Evolutionary conservation across 2,113 vertebrate genomes (phyloP).

Genomic region (Talpa occidentalis): DNA sequence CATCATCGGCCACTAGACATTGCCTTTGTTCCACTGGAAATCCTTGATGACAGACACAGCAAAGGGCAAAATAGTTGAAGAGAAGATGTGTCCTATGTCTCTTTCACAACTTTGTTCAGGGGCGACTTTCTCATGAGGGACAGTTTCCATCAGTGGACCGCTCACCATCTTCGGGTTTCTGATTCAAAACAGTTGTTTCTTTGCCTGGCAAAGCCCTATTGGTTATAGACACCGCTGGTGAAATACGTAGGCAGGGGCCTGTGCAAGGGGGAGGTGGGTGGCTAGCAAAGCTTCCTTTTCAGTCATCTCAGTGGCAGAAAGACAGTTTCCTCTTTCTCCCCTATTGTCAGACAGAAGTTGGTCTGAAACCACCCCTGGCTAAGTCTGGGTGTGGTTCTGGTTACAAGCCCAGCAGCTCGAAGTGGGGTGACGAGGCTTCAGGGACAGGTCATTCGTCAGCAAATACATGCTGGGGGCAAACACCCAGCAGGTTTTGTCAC

Average conservation of each 20-base stretch:
- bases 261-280: not conserved
- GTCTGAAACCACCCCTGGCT: not conserved
- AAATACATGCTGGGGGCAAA: not conserved
- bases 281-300: not conserved
- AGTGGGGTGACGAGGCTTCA: not conserved
- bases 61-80: not conserved
- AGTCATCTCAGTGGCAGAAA: constrained; percentile 4
- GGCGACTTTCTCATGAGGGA: not conserved
- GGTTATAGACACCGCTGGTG: constrained; percentile 13
- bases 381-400: constrained; percentile 34
- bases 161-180: constrained; percentile 7
- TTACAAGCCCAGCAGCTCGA: constrained; percentile 19
- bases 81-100: not conserved
- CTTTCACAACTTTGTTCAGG: not conserved
- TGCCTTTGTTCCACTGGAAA: not conserved
- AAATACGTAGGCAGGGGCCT: not conserved
- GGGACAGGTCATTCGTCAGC: constrained; percentile 19
- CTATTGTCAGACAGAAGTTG: constrained; percentile 11
- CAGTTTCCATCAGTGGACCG: not conserved
- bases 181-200: constrained; percentile 29
- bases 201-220: not conserved
- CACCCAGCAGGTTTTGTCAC: not conserved
- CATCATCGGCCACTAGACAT: no score
- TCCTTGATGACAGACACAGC: not conserved
- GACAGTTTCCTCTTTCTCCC: constrained; percentile 5